Percentiles rank a stretch among this genome's conserved stretches.
These are phyloP conservation scores for Labeo catla DNA, from an alignment of 2,113 vertebrate species.

Conservation along the genomic window DNA sequence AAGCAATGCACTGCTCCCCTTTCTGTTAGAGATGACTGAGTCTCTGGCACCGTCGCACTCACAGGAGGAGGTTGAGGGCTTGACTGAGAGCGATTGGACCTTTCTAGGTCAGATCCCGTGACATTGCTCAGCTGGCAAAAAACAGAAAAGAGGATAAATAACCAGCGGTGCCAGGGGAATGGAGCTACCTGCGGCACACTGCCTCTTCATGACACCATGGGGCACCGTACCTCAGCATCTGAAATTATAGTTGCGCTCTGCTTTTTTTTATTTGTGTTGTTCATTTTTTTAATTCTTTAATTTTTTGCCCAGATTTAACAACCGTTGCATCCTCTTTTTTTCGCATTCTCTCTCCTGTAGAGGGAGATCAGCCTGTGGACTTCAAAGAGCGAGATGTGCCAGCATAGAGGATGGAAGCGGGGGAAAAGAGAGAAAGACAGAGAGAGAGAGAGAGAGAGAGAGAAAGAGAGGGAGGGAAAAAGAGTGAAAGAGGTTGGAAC, in stretches of 20 bases:
- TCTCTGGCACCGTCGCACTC: constrained; percentile 74
- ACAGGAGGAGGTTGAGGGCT: constrained; percentile 76
- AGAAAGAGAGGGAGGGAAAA: not conserved
- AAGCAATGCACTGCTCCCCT: constrained; percentile 47
- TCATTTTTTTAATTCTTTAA: constrained; percentile 57
- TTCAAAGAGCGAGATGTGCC: constrained; percentile 68
- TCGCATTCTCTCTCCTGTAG: constrained; percentile 56
- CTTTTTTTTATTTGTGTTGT: constrained; percentile 40
- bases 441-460: not conserved
- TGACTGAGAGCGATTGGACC: constrained; percentile 76
- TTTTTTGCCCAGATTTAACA: constrained; percentile 16
- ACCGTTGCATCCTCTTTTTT: constrained; percentile 4
- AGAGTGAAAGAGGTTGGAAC: constrained; percentile 74
- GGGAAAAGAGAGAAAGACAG: constrained; percentile 6
- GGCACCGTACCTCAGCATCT: constrained; percentile 18
- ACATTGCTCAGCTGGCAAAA: constrained; percentile 76
- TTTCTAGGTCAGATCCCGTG: constrained; percentile 82
- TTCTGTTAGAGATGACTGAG: constrained; percentile 58
- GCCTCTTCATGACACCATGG: constrained; percentile 41
- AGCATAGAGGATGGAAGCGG: constrained; percentile 23
- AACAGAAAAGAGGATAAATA: constrained; percentile 73
- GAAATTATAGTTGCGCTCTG: constrained; percentile 38
- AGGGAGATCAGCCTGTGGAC: constrained; percentile 76
- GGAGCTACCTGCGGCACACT: constrained; percentile 58
- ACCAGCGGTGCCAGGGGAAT: constrained; percentile 62